phyloP scores from a whole-genome alignment of 2,113 vertebrate genomes.

The Laticauda colubrina region DNA sequence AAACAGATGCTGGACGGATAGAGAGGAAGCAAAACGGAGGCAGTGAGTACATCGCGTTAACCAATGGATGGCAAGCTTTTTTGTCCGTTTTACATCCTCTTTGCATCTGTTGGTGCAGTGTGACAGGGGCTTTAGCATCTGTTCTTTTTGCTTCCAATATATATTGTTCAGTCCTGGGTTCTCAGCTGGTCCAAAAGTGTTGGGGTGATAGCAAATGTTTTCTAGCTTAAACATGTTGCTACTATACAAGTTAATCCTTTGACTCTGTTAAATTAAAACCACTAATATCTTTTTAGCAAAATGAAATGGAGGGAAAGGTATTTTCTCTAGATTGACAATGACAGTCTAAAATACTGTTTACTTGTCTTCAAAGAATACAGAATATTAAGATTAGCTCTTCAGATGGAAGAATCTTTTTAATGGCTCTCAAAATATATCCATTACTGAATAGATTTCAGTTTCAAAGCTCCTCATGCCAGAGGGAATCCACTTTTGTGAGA shows the following conservation, averaged over 20 bases:
- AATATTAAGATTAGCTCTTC: conserved; percentile 41
- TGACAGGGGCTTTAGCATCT: too few species aligned
- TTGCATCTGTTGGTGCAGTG: too few species aligned
- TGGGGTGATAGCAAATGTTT: background rate
- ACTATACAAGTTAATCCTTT: conserved; percentile 15
- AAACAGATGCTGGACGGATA: too few species aligned
- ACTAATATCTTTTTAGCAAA: conserved; percentile 2
- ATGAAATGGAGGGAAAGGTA: conserved; percentile 7
- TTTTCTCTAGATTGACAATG: background rate
- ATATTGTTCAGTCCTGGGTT: background rate
- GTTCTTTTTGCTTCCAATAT: background rate
- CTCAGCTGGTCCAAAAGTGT: conserved; percentile 7
- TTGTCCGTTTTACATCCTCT: too few species aligned
- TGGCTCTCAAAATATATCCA: conserved; percentile 62
- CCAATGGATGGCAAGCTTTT: too few species aligned
- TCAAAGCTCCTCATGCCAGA: conserved; percentile 65
- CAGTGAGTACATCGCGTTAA: too few species aligned
- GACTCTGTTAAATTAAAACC: background rate
- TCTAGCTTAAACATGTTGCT: conserved; percentile 1
- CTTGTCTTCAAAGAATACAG: conserved; percentile 36
- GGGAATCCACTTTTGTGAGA: conserved; percentile 66
- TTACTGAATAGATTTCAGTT: conserved; percentile 65
- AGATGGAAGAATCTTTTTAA: conserved; percentile 37
- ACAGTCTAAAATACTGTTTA: conserved; percentile 23
- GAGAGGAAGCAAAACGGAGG: too few species aligned